phyloP scores from a whole-genome alignment of 2,113 vertebrate genomes.

The Hemiscyllium ocellatum region DNA sequence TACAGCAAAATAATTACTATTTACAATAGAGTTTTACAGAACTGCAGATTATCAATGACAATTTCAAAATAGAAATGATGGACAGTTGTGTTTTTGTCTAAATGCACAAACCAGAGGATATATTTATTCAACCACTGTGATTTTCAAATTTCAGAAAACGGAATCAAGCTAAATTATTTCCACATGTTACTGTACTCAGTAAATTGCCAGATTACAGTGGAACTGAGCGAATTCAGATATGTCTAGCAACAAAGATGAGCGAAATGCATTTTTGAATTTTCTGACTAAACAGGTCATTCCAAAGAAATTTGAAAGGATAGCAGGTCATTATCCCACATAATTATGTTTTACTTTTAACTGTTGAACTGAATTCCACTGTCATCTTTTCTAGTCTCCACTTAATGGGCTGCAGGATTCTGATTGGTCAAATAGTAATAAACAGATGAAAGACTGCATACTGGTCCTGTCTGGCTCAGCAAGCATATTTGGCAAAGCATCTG shows the following conservation, averaged over 20 bases:
- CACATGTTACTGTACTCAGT: constrained; percentile 19
- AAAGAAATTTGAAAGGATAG: background rate
- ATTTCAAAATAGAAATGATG: background rate
- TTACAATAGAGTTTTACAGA: background rate
- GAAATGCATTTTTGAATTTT: background rate
- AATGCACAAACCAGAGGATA: background rate
- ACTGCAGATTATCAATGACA: background rate
- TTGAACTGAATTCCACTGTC: background rate
- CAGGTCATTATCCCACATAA: background rate
- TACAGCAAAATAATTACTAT: background rate
- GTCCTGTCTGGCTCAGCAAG: constrained; percentile 32
- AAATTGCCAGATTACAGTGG: background rate
- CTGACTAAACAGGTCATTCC: background rate
- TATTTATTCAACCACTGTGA: background rate
- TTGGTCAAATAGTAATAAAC: background rate
- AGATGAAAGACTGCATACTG: constrained; percentile 36
- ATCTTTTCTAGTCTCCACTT: background rate
- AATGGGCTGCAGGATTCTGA: background rate
- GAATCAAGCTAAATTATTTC: constrained; percentile 37
- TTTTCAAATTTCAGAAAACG: constrained; percentile 15
- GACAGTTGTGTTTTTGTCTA: background rate
- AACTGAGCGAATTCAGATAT: constrained; percentile 15
- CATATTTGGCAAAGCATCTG: constrained; percentile 31
- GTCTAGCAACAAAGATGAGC: background rate
- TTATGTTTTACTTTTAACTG: constrained; percentile 8